Evolutionary conservation across 37 sponge, comb jelly and placozoan genomes (phyloP), one percentile per base, ranked within the genome.

Genomic region (Aplysina aerophoba): DNA sequence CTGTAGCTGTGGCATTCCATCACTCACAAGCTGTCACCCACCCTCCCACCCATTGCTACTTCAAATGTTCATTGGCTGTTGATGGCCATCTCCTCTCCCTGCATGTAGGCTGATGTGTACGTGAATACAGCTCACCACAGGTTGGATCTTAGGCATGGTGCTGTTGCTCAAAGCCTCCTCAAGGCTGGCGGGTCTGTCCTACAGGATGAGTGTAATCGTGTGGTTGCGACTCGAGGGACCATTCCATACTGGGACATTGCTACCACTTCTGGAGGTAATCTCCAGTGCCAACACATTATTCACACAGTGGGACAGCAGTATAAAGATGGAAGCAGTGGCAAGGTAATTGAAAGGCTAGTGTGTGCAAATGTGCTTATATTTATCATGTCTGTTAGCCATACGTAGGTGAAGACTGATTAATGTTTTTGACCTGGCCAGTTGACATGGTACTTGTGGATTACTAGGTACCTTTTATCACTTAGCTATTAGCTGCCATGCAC

Each of bases 131-230:
- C 73, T 21, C 6, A 31, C 37, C 35, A 71, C 2, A 31, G 4
- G 31, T 31, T 71, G 35, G 36, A 71, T 12, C 73, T 71, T 8
- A 71, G 16, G 12, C 62, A 69, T 33, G 92, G 88, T 54, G 77
- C 59, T 27, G 86, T 92, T 6, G 44, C 88, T n/a, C 28, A 78
- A 33, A 67, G 74, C 37, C 36, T 92, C 19, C 36, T 81, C 22
- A 80, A 62, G 55, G 86, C 68, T 80, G 92, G 67, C 16, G 92
- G 92, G 17, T 83, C 55, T 28, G 20, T 24, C 55, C 27, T 92
- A 2, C 89, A 92, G 44, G 79, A 68, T 27, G 92, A 92, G 56
- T 92, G 92, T 62, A 56, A 55, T 19, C 24, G 40, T 12, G 63
- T 81, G 25, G 81, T 68, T 56, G 79, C 86, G 0, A 25, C 14